Base-by-base conservation (phyloP, 2,797 vertebrate species). In the Borostomias antarcticus region DNA sequence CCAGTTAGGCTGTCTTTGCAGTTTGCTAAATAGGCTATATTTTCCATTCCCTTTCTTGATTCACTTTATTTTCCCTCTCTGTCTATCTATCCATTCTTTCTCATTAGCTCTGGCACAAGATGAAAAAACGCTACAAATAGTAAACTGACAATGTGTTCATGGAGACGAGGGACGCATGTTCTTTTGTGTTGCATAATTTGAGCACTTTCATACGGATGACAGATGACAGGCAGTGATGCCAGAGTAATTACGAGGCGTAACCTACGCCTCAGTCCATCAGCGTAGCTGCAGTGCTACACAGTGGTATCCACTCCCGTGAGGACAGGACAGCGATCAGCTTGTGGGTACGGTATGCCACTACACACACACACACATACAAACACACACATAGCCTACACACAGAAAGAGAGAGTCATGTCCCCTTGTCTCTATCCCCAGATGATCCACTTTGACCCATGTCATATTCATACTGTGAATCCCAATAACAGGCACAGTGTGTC, bases 191-290 rank as follows among this genome's bases (percentile, higher is more conserved):
- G 76, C 64, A 72, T 78, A 88, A 88, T 64, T 7, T 70, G 53
- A 66, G 62, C 77, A 80, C 50, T 78, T 48, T 25, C n/a, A 47
- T 76, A 68, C 28, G 60, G 52, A 50, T 77, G 58, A 79, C 72
- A 87, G 56, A 19, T 59, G 75, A 77, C 76, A 73, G 17, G 52
- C 73, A 88, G 32, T 85, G 68, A 80, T 80, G 81, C 82, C 74
- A 77, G 68, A 85, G 78, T 84, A 91, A 92, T 88, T 88, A 84
- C 79, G 88, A 81, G 81, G 78, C 74, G 48, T 56, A n/a, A n/a
- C n/a, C n/a, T n/a, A 58, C 89, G 89, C 89, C 61, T 11, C 5
- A 48, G 33, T 79, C 70, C 43, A 50, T 73, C 30, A 40, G 45
- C 33, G 73, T 90, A 82, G 87, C 58, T 59, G 72, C 86, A 85